phyloP scores from a whole-genome alignment of 1,140 invertebrate species.

The Leptonema lineaticorne region DNA sequence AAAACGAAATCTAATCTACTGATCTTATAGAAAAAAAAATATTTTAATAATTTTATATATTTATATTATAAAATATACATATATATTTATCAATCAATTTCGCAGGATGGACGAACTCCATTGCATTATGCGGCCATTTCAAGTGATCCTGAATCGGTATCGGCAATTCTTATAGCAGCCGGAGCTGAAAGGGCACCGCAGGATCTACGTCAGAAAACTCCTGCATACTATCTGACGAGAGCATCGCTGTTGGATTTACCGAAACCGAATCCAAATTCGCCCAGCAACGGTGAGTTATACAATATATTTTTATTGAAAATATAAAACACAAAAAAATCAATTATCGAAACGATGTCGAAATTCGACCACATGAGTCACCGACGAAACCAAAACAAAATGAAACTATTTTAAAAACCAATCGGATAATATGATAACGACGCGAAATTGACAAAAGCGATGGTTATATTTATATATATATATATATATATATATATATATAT shows the following conservation, averaged over 20 bases:
- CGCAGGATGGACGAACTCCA: constrained; percentile 72
- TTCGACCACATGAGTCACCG: background rate
- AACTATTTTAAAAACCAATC: background rate
- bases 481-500: background rate
- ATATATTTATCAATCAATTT: constrained; percentile 16
- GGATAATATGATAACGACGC: background rate
- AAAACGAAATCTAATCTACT: too few species aligned
- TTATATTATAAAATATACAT: background rate
- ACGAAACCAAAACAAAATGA: too few species aligned
- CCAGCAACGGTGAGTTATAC: constrained; percentile 24
- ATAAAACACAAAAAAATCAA: background rate
- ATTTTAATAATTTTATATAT: background rate
- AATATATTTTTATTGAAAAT: background rate
- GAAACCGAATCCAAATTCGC: constrained; percentile 47
- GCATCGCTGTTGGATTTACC: constrained; percentile 62
- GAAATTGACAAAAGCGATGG: background rate
- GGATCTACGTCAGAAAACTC: constrained; percentile 67
- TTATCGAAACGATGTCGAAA: background rate
- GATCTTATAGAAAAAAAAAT: too few species aligned
- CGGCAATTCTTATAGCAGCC: constrained; percentile 64
- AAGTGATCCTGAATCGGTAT: constrained; percentile 62
- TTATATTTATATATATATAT: constrained; percentile 4
- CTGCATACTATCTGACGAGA: constrained; percentile 69
- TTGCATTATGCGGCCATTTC: constrained; percentile 78
- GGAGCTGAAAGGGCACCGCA: constrained; percentile 67